Conservation (phyloP, 2,113 vertebrate genomes). For the Rhagologus leucostigma region DNA sequence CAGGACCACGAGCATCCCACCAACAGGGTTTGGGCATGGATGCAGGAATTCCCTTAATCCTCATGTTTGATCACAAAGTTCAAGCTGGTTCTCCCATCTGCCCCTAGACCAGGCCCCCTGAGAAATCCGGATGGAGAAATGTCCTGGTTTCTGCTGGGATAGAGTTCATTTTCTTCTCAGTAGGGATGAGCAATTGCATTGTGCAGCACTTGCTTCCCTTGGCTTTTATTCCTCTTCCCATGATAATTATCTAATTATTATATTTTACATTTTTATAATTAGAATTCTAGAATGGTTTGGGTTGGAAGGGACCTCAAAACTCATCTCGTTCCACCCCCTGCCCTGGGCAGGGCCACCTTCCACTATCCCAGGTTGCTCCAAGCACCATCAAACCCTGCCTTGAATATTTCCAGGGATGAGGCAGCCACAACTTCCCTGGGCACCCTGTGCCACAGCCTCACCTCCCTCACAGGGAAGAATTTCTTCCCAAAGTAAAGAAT, state of each 20-base stretch:
- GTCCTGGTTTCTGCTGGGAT: background rate
- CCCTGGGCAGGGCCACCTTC: background rate
- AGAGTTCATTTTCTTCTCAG: background rate
- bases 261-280: background rate
- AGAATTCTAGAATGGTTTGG: background rate
- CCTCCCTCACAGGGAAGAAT: background rate
- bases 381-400: background rate
- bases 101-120: accelerated
- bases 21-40: accelerated
- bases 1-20: accelerated
- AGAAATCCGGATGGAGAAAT: background rate
- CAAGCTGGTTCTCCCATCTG: background rate
- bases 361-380: background rate
- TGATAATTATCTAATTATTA: background rate
- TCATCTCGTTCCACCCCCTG: background rate
- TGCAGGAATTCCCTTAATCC: background rate
- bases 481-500: background rate
- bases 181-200: background rate
- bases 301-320: background rate
- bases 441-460: background rate
- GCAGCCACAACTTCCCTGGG: background rate
- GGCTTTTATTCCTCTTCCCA: background rate
- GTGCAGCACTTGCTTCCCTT: background rate
- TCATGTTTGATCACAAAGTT: accelerated
- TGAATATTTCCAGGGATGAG: background rate